Base-by-base conservation (phyloP, 2,113 vertebrate genomes). In the Vireo altiloquus region DNA sequence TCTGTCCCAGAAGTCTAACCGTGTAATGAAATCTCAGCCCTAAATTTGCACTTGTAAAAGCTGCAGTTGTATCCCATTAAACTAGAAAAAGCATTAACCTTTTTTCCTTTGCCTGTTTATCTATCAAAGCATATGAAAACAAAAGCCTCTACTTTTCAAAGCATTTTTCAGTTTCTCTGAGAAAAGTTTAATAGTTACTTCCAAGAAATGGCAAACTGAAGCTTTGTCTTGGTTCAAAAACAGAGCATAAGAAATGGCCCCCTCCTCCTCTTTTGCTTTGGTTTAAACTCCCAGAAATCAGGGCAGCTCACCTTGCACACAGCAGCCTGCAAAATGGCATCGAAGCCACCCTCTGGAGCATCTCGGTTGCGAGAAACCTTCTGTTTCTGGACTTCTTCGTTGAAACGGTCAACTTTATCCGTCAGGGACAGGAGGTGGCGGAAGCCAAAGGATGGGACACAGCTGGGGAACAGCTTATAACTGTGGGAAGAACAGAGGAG, bases 341-440 rank as follows among this genome's bases (percentile, higher is more conserved):
- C 99, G 0, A 99, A 99, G 4, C 99, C 99, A 0, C 99, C 99
- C 93, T 99, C 99, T 0, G 99, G 99, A 5, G 99, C 99, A 20
- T 99, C 99, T 3, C 99, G 92, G 97, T 99, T 99, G 65, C 99
- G 98, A 22, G 99, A 99, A 49, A 99, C 99, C 93, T 99, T 98
- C 98, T 99, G 99, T 63, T 99, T 99, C 96, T 98, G 98, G 69
- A 99, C 99, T 95, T 99, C 99, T 88, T 99, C 98, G 0, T 99
- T 99, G 90, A 99, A 99, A 52, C 99, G 97, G 82, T 99, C 99
- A 0, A 99, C 99, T 97, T 99, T 98, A 93, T 99, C 99, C 0
- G 99, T 99, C 79, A 99, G 98, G 4, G 99, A 98, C 74, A 99
- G 97, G 78, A 99, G 98, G 95, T 99, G 99, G 59, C 99, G 99